Evolutionary conservation across 2,888 invertebrate species (phyloP).

Genomic region (Ornithoptera priamus): DNA sequence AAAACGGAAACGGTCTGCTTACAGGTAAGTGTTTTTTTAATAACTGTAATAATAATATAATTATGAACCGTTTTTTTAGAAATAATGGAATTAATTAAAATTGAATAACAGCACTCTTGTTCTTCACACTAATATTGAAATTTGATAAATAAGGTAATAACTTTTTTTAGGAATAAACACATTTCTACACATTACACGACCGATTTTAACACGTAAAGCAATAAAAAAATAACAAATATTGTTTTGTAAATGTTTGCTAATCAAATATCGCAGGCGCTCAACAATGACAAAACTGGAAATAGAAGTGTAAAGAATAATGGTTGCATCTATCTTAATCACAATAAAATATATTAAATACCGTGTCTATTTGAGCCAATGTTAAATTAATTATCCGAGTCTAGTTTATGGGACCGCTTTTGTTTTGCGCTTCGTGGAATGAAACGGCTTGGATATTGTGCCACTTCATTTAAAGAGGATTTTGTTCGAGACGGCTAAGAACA

Average conservation of each 20-base stretch:
- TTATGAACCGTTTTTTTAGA: neutral
- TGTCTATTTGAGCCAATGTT: slow-evolving; percentile 14
- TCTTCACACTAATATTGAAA: too few relatives aligned
- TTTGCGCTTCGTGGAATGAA: slow-evolving; percentile 20
- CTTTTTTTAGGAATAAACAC: too few relatives aligned
- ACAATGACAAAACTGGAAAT: neutral
- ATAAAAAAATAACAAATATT: neutral
- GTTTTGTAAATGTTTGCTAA: neutral
- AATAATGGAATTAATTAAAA: too few relatives aligned
- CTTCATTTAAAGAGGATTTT: slow-evolving; percentile 25
- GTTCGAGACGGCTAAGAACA: slow-evolving; percentile 25
- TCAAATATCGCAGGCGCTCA: neutral
- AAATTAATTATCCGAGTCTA: slow-evolving; percentile 24
- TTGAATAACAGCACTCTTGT: too few relatives aligned
- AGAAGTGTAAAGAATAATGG: neutral
- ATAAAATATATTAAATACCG: slow-evolving; percentile 1
- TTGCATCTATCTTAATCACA: neutral
- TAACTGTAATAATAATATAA: neutral
- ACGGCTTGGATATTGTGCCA: slow-evolving; percentile 20
- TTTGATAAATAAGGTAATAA: too few relatives aligned
- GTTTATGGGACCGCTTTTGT: slow-evolving; percentile 27
- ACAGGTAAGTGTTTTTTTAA: slow-evolving; percentile 16
- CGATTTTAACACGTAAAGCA: neutral
- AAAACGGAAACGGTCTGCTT: neutral
- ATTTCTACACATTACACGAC: too few relatives aligned